Evolutionary conservation across 2,888 invertebrate species (phyloP).

Genomic region (Orchestes rusci): DNA sequence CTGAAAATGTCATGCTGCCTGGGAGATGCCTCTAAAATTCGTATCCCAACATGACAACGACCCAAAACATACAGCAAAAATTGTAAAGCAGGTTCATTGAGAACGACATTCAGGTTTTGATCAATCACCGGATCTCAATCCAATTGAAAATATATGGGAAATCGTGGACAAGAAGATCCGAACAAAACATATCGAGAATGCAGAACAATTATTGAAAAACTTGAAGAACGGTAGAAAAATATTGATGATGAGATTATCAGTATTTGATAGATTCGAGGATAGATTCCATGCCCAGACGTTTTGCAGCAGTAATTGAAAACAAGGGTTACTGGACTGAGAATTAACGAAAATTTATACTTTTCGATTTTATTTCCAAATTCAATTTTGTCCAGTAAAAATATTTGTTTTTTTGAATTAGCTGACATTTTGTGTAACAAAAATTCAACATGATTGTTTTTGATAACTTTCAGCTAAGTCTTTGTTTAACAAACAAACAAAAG

Average conservation of each 20-base stretch:
- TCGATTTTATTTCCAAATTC: no score
- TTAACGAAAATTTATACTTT: no score
- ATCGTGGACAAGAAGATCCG: background rate
- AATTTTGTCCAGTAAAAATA: no score
- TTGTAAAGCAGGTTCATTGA: background rate
- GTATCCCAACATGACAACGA: slow-evolving; percentile 2
- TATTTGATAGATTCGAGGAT: no score
- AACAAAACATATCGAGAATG: background rate
- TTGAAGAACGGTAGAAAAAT: background rate
- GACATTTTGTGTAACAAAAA: no score
- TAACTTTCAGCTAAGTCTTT: no score
- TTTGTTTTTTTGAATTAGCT: no score
- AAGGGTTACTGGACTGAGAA: no score
- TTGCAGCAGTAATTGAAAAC: no score
- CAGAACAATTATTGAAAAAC: background rate
- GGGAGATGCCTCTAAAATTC: background rate
- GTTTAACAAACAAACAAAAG: no score
- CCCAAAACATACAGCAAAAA: background rate
- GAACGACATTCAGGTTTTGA: background rate
- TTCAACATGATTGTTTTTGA: no score
- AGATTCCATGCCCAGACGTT: no score
- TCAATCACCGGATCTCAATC: slow-evolving; percentile 1
- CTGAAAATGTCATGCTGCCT: background rate
- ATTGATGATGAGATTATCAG: slow-evolving; percentile 1
- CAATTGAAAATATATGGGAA: background rate